Conservation (phyloP, 2,888 invertebrate species). For the Caenorhabditis sp. region DNA sequence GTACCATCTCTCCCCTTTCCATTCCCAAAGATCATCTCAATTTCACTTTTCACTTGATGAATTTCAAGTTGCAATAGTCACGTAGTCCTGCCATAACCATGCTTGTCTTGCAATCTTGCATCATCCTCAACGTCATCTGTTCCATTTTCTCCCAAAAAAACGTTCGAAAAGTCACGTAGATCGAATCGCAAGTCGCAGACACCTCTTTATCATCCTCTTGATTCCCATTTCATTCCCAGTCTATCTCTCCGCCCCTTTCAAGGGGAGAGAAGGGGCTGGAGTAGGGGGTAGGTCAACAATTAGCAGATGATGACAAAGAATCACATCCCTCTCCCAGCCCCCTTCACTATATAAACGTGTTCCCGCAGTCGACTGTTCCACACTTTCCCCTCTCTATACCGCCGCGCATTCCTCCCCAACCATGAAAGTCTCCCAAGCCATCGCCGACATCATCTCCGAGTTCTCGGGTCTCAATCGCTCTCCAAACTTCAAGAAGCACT, state of each 20-base stretch:
- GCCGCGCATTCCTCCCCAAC: too few species aligned
- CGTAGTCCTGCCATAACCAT: not conserved
- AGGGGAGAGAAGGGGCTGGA: too few species aligned
- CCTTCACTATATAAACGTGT: slow-evolving; percentile 23
- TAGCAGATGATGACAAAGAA: slow-evolving; percentile 13
- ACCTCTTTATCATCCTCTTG: not conserved
- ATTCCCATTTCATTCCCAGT: not conserved
- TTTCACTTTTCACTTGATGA: too few species aligned
- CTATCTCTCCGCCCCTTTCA: not conserved
- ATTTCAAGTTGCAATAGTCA: too few species aligned
- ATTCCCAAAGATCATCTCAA: too few species aligned
- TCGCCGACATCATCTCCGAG: slow-evolving; percentile 54
- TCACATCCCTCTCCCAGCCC: not conserved
- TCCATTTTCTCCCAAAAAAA: not conserved
- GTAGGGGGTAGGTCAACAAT: slow-evolving; percentile 22
- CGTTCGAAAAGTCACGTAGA: slow-evolving; percentile 6
- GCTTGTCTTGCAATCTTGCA: not conserved
- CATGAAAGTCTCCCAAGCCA: slow-evolving; percentile 48
- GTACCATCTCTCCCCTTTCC: not conserved
- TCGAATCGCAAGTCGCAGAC: slow-evolving; percentile 5
- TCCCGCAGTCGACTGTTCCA: not conserved
- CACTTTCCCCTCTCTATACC: not conserved
- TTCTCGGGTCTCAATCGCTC: slow-evolving; percentile 49
- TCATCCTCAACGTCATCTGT: not conserved
- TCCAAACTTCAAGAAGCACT: slow-evolving; percentile 40